A percentile compares a stretch with the other conserved stretches of the same genome.
phyloP scores from a whole-genome alignment of 2,797 vertebrate species.

The Amblyraja radiata region DNA sequence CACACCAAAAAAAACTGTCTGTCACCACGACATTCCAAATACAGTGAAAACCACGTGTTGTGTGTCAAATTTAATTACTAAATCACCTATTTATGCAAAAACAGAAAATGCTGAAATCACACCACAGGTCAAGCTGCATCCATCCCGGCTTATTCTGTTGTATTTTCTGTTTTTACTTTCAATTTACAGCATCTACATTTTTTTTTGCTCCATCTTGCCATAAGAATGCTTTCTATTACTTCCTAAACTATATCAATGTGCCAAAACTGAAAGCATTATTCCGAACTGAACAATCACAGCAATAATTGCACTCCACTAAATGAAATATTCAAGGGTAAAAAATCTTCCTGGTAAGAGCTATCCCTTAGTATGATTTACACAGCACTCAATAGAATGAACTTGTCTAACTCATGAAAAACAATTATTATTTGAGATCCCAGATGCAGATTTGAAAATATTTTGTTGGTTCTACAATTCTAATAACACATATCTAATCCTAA shows the following conservation, averaged over 20 bases:
- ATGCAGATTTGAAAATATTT: neutral
- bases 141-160: too few relatives aligned
- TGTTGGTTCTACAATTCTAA: neutral
- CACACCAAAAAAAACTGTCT: conserved; percentile 8
- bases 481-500: neutral
- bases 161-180: too few relatives aligned
- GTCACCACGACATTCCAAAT: neutral
- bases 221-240: neutral
- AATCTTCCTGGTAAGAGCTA: neutral
- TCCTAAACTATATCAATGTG: neutral
- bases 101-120: too few relatives aligned
- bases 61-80: neutral
- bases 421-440: neutral
- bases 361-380: neutral
- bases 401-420: too few relatives aligned
- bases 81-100: neutral
- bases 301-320: neutral
- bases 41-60: conserved; percentile 7
- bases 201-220: neutral
- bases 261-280: neutral
- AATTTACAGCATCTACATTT: too few relatives aligned
- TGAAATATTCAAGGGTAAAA: neutral
- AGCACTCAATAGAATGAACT: neutral
- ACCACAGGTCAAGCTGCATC: too few relatives aligned
- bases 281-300: neutral